phyloP scores from a whole-genome alignment of 2,113 vertebrate species.

The Malurus cyaneus region DNA sequence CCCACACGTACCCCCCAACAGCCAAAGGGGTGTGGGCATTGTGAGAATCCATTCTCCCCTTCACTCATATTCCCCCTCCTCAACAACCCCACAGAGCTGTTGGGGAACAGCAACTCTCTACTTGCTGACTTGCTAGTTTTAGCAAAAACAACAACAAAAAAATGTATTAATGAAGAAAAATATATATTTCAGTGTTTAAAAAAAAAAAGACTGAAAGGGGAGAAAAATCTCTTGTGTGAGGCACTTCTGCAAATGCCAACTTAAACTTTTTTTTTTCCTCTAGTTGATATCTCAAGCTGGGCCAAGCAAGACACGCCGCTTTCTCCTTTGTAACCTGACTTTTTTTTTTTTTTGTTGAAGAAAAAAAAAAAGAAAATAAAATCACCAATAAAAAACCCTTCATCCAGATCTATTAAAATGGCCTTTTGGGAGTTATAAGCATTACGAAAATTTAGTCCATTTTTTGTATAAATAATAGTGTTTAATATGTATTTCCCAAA shows the following conservation, averaged over 20 bases:
- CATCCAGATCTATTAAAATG: conserved; percentile 51
- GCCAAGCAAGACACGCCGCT: conserved; percentile 48
- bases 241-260: conserved; percentile 55
- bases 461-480: conserved; percentile 91
- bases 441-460: conserved; percentile 81
- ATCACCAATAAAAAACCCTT: conserved; percentile 9
- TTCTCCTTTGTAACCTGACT: conserved; percentile 66
- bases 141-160: conserved; percentile 68
- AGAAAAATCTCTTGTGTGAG: conserved; percentile 16
- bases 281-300: conserved; percentile 23
- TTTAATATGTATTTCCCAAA: conserved; percentile 93
- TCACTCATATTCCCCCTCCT: background rate
- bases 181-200: conserved; percentile 23
- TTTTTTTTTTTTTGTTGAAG: background rate
- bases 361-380: conserved; percentile 8
- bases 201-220: conserved; percentile 19
- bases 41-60: background rate
- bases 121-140: conserved; percentile 77
- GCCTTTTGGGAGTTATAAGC: conserved; percentile 85
- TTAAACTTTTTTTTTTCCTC: conserved; percentile 11
- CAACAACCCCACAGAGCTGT: background rate
- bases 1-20: rapidly evolving
- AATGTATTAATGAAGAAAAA: conserved; percentile 48
- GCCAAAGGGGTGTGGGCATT: background rate
- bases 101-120: conserved; percentile 32